Evolutionary conservation across 2,888 invertebrate genomes (phyloP).

Genomic region (Megastigmus dorsalis): DNA sequence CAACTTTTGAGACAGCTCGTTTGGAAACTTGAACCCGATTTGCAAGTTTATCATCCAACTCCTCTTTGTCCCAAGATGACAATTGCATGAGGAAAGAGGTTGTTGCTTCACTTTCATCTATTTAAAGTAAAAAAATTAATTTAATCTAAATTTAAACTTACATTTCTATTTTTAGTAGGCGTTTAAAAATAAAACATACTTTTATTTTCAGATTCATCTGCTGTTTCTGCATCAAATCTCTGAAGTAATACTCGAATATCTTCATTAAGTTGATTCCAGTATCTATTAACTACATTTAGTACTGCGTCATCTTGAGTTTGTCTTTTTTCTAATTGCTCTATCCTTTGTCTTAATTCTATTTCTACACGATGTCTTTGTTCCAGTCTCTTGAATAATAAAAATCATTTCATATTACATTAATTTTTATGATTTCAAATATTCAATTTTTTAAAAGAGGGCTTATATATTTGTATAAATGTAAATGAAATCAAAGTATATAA

Average conservation of each 20-base stretch:
- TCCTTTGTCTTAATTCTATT: constrained; percentile 89
- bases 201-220: constrained; percentile 95
- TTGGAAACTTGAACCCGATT: constrained; percentile 97
- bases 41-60: constrained; percentile 95
- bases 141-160: background rate
- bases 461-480: too few relatives aligned
- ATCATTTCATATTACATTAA: too few relatives aligned
- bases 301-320: constrained; percentile 99
- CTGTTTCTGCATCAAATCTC: constrained; percentile 97
- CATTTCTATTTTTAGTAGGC: constrained; percentile 9
- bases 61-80: constrained; percentile 98
- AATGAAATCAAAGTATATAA: too few relatives aligned
- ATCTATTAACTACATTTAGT: constrained; percentile 96
- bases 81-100: constrained; percentile 96
- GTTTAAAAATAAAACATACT: constrained; percentile 77
- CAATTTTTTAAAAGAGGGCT: too few relatives aligned
- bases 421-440: too few relatives aligned
- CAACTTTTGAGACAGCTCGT: constrained; percentile 95
- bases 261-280: constrained; percentile 98
- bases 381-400: constrained; percentile 79
- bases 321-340: constrained; percentile 94
- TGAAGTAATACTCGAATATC: constrained; percentile 95
- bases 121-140: constrained; percentile 59
- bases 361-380: constrained; percentile 94
- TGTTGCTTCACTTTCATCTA: constrained; percentile 96